Conservation (phyloP, 2,888 invertebrate genomes). For the Diaperis boleti region DNA sequence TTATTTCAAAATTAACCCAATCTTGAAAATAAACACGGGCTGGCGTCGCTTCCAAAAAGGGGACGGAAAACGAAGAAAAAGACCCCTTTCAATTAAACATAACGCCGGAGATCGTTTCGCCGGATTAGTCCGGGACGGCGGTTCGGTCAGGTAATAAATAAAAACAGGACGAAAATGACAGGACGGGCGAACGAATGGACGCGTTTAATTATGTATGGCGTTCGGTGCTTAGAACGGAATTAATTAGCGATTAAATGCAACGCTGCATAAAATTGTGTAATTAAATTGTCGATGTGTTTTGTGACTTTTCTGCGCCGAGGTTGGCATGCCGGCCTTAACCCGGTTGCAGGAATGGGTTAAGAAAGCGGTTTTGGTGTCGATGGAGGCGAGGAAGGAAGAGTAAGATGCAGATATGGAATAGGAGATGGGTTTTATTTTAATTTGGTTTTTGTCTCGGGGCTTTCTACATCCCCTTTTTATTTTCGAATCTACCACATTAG, state of each 20-base stretch:
- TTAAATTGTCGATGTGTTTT: constrained; percentile 26
- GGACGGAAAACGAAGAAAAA: no score
- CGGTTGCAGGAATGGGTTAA: background rate
- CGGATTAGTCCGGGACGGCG: constrained; percentile 16
- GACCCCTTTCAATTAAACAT: constrained; percentile 36
- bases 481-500: no score
- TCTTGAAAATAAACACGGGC: constrained; percentile 33
- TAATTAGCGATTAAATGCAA: constrained; percentile 34
- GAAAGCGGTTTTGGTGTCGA: background rate
- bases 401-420: no score
- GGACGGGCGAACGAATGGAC: constrained; percentile 7
- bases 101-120: constrained; percentile 29
- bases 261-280: constrained; percentile 34
- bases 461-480: no score
- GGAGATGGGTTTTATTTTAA: no score
- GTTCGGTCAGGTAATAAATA: constrained; percentile 6
- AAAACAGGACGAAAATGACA: constrained; percentile 20
- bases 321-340: constrained; percentile 14
- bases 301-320: background rate
- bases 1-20: constrained; percentile 32
- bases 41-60: constrained; percentile 22
- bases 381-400: no score
- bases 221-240: constrained; percentile 28
- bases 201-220: constrained; percentile 23
- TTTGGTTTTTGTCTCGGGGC: no score